These are phyloP conservation scores for Fistularia commersonii DNA, from an alignment of 2,797 vertebrate species.

Conservation along the genomic window DNA sequence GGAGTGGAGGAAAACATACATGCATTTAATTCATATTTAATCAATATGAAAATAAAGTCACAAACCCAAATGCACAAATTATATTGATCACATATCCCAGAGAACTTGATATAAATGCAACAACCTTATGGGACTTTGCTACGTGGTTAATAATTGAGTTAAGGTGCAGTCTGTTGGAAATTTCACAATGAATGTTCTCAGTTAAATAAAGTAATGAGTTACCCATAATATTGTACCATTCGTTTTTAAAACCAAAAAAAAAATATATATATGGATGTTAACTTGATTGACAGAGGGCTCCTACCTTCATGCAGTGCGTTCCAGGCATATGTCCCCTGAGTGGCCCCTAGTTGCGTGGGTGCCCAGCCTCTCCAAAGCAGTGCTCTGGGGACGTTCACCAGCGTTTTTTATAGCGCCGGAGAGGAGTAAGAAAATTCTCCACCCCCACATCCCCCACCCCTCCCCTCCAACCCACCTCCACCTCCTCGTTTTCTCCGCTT, in stretches of 20 bases:
- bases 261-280: neutral
- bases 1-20: slow-evolving; percentile 1
- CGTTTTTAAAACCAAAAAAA: neutral
- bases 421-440: neutral
- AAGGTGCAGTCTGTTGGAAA: no score
- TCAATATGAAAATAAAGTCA: no score
- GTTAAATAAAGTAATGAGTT: no score
- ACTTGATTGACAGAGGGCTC: neutral
- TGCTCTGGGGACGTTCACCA: neutral
- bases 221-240: no score
- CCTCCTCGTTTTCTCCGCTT: neutral
- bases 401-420: slow-evolving; percentile 49
- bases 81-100: no score
- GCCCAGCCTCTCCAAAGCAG: slow-evolving; percentile 20
- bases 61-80: no score
- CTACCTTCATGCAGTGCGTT: slow-evolving; percentile 62
- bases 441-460: neutral
- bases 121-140: no score
- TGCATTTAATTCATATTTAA: neutral
- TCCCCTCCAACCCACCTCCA: neutral
- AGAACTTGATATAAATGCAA: no score
- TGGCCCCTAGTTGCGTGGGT: neutral
- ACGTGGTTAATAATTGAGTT: no score
- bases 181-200: no score
- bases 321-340: slow-evolving; percentile 61